phyloP scores from a whole-genome alignment of 2,113 vertebrate species.

The Engystomops pustulosus region DNA sequence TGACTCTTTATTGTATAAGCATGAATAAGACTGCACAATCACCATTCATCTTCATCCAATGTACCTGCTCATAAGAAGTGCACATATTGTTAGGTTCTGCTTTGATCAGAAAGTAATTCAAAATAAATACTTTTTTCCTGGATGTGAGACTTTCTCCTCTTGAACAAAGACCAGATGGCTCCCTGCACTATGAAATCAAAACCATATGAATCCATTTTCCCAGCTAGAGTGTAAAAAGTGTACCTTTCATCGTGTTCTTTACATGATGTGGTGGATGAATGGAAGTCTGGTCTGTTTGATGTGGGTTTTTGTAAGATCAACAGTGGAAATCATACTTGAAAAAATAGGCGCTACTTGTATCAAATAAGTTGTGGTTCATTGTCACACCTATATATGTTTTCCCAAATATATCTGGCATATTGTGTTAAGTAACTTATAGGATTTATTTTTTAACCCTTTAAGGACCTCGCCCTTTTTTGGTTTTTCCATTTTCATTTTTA shows the following conservation, averaged over 20 bases:
- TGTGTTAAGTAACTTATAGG: background rate
- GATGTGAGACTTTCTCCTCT: slow-evolving; percentile 75
- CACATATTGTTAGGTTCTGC: slow-evolving; percentile 77
- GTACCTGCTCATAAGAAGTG: slow-evolving; percentile 70
- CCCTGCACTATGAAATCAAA: slow-evolving; percentile 85
- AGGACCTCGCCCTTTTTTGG: no score
- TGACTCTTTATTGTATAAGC: background rate
- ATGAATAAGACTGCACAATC: background rate
- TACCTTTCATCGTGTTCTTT: slow-evolving; percentile 84
- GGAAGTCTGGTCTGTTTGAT: slow-evolving; percentile 68
- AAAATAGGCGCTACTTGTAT: slow-evolving; percentile 24
- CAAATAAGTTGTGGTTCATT: background rate
- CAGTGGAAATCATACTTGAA: slow-evolving; percentile 23
- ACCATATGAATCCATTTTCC: slow-evolving; percentile 95
- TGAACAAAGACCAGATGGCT: slow-evolving; percentile 91
- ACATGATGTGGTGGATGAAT: slow-evolving; percentile 73
- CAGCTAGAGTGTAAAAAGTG: slow-evolving; percentile 88
- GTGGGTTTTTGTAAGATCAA: slow-evolving; percentile 60
- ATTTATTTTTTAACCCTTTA: no score
- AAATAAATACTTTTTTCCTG: slow-evolving; percentile 79
- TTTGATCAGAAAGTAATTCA: slow-evolving; percentile 78
- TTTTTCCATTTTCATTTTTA: no score
- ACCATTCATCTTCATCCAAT: slow-evolving; percentile 49
- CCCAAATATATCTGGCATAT: background rate
- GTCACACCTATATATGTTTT: background rate